Evolutionary conservation across 1,140 invertebrate genomes (phyloP).

Genomic region (Plectrocnemia conspersa): DNA sequence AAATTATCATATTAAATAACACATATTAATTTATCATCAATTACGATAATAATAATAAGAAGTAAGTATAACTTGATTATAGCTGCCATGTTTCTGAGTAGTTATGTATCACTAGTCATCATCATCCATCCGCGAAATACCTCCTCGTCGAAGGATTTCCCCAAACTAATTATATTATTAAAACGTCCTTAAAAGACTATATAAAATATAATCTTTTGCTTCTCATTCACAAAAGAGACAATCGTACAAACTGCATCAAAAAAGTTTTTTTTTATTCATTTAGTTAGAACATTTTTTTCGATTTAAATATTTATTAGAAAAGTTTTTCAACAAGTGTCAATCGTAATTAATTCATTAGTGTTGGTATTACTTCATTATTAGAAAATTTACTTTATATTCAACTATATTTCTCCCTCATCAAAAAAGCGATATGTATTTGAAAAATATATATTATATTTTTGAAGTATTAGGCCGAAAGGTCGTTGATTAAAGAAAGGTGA

Average conservation of each 20-base stretch:
- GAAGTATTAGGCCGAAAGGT: slow-evolving; percentile 28
- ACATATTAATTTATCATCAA: slow-evolving; percentile 18
- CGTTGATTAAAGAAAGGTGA: slow-evolving; percentile 21
- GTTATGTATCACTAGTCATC: slow-evolving; percentile 13
- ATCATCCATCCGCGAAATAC: background rate
- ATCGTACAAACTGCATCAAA: slow-evolving; percentile 12
- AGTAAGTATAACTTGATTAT: slow-evolving; percentile 23
- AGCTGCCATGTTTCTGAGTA: slow-evolving; percentile 32
- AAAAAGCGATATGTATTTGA: slow-evolving; percentile 35
- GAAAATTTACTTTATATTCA: slow-evolving; percentile 13
- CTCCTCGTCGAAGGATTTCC: slow-evolving; percentile 1
- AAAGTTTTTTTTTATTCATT: slow-evolving; percentile 4
- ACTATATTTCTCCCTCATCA: slow-evolving; percentile 14
- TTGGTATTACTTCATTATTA: background rate
- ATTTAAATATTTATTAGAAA: slow-evolving; percentile 5
- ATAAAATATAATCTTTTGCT: slow-evolving; percentile 16
- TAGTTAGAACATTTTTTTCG: slow-evolving; percentile 6
- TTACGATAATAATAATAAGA: slow-evolving; percentile 13
- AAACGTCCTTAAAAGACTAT: slow-evolving; percentile 8
- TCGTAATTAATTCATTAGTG: background rate
- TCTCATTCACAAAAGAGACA: background rate
- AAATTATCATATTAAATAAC: slow-evolving; percentile 17
- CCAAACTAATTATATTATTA: background rate
- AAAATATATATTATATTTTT: slow-evolving; percentile 27
- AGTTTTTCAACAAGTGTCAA: background rate